Conservation (phyloP, 2,113 vertebrate species). For the Saguinus midas region DNA sequence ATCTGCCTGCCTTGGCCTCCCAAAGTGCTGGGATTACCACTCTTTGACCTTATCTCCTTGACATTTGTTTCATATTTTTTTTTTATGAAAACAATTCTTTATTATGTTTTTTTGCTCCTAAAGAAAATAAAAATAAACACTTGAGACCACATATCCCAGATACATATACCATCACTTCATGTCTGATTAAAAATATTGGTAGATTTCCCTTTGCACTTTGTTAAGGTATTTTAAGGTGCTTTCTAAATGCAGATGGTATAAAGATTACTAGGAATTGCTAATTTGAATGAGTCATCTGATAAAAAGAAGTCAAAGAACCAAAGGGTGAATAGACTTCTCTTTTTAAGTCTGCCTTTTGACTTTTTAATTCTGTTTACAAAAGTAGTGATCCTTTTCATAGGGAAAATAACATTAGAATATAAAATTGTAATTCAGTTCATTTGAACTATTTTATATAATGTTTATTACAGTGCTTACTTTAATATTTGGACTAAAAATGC, state of each 20-base stretch:
- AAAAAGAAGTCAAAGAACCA: neutral
- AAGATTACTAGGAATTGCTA: neutral
- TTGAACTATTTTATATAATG: neutral
- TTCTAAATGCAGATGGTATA: neutral
- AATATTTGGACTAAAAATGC: neutral
- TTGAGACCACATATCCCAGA: neutral
- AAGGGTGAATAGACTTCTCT: neutral
- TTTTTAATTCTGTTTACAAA: neutral
- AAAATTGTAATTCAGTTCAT: conserved; percentile 6
- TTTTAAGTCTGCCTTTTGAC: neutral
- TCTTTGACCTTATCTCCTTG: neutral
- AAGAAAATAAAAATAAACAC: neutral
- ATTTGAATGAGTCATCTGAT: neutral
- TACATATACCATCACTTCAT: neutral
- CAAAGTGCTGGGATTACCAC: neutral
- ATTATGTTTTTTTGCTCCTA: neutral
- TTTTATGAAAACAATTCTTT: neutral
- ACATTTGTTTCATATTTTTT: neutral
- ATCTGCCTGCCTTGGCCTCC: too few relatives aligned
- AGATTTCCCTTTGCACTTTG: neutral
- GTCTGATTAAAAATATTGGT: neutral
- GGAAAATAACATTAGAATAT: neutral
- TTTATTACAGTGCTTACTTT: neutral
- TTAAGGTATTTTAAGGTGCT: conserved; percentile 2
- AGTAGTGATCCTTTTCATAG: conserved; percentile 3